Conservation (phyloP, 1,140 invertebrate genomes). For the Zophobas morio region DNA sequence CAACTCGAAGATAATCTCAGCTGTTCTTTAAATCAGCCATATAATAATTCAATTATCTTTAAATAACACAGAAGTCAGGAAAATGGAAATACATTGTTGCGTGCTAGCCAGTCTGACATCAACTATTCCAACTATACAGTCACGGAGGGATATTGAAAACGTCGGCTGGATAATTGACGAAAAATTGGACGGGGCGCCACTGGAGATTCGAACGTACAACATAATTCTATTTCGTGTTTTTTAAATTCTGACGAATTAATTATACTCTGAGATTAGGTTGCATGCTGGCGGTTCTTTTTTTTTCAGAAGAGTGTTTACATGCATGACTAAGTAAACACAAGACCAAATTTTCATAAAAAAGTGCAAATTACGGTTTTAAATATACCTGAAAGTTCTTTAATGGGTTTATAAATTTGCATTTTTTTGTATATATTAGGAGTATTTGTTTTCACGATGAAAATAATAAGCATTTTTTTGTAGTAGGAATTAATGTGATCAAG, state of each 20-base stretch:
- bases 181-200: constrained; percentile 35
- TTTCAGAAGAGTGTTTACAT: background rate
- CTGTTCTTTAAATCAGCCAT: constrained; percentile 33
- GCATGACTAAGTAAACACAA: no score
- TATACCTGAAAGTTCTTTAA: no score
- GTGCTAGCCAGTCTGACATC: constrained; percentile 35
- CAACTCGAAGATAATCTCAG: constrained; percentile 24
- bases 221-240: constrained; percentile 10
- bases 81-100: constrained; percentile 40
- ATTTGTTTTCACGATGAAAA: no score
- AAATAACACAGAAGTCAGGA: constrained; percentile 40
- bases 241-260: constrained; percentile 14
- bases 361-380: no score
- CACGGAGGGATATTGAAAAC: constrained; percentile 42
- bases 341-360: no score
- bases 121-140: constrained; percentile 27
- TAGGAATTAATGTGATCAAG: no score
- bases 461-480: no score
- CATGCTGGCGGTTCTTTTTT: background rate
- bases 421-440: no score
- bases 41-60: constrained; percentile 40
- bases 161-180: constrained; percentile 33
- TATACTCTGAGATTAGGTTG: background rate
- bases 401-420: no score
- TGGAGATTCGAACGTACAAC: constrained; percentile 14